phyloP scores from a whole-genome alignment of 2,113 vertebrate species.

The Osmerus mordax region DNA sequence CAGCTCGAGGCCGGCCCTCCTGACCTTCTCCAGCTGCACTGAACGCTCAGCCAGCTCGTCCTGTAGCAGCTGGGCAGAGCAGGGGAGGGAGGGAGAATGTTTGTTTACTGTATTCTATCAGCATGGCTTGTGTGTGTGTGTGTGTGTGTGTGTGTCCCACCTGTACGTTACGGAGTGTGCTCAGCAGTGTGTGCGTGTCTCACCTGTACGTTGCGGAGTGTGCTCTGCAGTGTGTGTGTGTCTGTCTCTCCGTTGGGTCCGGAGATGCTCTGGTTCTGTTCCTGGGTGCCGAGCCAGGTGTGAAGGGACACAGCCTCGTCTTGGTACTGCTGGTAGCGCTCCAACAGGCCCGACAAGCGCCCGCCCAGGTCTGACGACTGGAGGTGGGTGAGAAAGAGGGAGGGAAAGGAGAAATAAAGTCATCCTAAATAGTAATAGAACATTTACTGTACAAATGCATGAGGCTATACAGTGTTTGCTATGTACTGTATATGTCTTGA shows the following conservation, averaged over 20 bases:
- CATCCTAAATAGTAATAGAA: too few relatives aligned
- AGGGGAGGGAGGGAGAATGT: not conserved
- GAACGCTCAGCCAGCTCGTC: conserved; percentile 88
- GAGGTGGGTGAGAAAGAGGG: not conserved
- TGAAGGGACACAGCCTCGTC: conserved; percentile 79
- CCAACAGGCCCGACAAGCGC: conserved; percentile 80
- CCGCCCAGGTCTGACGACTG: conserved; percentile 85
- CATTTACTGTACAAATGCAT: too few relatives aligned
- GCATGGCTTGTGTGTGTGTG: not conserved
- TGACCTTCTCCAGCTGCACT: conserved; percentile 91
- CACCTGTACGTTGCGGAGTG: conserved; percentile 84
- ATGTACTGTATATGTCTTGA: not conserved
- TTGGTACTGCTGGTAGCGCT: conserved; percentile 90
- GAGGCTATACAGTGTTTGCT: too few relatives aligned
- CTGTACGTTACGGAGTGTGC: conserved; percentile 81
- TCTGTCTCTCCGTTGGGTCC: conserved; percentile 80
- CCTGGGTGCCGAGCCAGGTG: conserved; percentile 82
- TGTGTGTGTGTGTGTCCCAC: conserved; percentile 55
- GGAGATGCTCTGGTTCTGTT: conserved; percentile 71
- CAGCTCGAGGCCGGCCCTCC: conserved; percentile 79
- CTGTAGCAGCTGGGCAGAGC: conserved; percentile 78
- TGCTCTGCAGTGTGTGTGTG: conserved; percentile 77
- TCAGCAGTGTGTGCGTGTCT: conserved; percentile 78
- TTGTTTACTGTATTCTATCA: not conserved
- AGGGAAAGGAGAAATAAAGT: not conserved